Evolutionary conservation across 2,888 invertebrate genomes (phyloP).

Genomic region (Napeogenes sylphis): DNA sequence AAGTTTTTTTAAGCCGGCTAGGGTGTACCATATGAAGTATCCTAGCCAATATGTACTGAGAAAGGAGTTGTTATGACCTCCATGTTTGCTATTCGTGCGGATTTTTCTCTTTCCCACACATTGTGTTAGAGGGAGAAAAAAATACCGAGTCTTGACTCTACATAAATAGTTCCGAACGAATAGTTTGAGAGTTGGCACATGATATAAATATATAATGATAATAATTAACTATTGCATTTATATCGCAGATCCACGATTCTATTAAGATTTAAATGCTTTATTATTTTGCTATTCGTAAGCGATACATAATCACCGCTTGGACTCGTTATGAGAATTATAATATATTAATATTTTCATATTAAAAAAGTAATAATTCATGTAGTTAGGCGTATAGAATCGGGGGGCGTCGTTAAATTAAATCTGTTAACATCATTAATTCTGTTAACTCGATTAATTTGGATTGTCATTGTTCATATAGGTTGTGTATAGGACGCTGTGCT

Average conservation of each 20-base stretch:
- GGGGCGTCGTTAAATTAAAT: too few species aligned
- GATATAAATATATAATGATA: conserved; percentile 44
- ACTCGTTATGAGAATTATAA: conserved; percentile 34
- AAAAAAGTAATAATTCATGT: conserved; percentile 15
- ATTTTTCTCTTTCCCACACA: conserved; percentile 13
- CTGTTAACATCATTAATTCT: neutral
- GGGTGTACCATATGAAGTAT: conserved; percentile 9
- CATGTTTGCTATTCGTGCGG: conserved; percentile 18
- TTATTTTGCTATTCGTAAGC: conserved; percentile 38
- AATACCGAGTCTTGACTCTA: neutral
- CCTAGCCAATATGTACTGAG: conserved; percentile 65
- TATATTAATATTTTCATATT: conserved; percentile 36
- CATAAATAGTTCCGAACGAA: conserved; percentile 9
- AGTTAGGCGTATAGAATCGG: conserved; percentile 27
- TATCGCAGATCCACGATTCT: conserved; percentile 56
- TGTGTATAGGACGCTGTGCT: conserved; percentile 52
- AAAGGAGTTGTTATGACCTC: conserved; percentile 30
- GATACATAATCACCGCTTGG: conserved; percentile 38
- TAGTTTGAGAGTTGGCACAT: conserved; percentile 29
- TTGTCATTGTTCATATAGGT: conserved; percentile 40
- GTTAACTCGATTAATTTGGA: conserved; percentile 13
- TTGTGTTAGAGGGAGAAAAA: conserved; percentile 21
- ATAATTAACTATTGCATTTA: conserved; percentile 65
- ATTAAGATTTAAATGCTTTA: conserved; percentile 35
- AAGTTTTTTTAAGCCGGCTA: conserved; percentile 12